phyloP scores from a whole-genome alignment of 2,797 vertebrate species.

The Columba guinea region DNA sequence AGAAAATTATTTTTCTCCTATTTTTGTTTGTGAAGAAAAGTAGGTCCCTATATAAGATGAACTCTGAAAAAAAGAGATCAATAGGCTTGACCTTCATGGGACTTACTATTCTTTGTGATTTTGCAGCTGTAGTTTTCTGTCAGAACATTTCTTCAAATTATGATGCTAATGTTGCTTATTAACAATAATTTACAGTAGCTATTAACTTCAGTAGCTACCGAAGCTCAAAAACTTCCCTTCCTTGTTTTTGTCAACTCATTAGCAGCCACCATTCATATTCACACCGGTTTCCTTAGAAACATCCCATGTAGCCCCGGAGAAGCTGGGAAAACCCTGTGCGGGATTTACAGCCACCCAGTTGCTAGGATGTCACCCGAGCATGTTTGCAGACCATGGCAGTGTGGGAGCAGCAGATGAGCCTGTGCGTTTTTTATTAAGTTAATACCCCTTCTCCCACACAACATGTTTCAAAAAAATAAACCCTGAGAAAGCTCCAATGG shows the following conservation, averaged over 20 bases:
- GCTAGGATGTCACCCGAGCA: not conserved
- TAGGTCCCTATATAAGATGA: not conserved
- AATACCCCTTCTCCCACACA: not conserved
- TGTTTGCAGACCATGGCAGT: not conserved
- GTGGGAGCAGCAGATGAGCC: not conserved
- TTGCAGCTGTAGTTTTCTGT: not conserved
- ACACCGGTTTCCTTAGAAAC: not conserved
- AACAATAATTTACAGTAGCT: not conserved
- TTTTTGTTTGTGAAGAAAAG: not conserved
- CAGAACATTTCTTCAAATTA: not conserved
- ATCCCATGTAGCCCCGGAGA: accelerated
- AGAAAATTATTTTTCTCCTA: not conserved
- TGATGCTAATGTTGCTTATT: not conserved
- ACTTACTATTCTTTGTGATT: not conserved
- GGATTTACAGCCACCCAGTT: not conserved
- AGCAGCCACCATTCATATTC: not conserved
- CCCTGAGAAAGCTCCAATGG: not conserved
- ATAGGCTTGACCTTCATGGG: not conserved
- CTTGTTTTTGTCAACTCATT: not conserved
- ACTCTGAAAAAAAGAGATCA: not conserved
- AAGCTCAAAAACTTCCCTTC: not conserved
- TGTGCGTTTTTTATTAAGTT: not conserved
- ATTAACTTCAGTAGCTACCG: not conserved
- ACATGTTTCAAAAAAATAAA: not conserved
- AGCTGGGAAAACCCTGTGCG: not conserved